phyloP scores from a whole-genome alignment of 1,140 invertebrate species.

The Drosophila sulfurigaster region DNA sequence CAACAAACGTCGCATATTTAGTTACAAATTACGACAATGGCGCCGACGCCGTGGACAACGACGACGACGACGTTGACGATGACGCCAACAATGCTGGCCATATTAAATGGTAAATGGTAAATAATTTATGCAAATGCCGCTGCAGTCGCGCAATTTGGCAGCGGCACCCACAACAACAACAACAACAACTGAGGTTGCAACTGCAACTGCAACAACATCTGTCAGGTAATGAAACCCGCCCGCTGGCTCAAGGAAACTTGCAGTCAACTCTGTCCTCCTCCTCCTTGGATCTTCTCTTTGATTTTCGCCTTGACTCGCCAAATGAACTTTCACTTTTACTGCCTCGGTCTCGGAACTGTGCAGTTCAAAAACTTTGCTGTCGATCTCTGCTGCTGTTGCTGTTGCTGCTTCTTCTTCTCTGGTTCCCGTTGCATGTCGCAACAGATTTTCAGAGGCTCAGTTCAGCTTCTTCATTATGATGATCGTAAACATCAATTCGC shows the following conservation, averaged over 20 bases:
- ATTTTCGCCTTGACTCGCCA: constrained; percentile 77
- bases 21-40: constrained; percentile 82
- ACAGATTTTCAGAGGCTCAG: constrained; percentile 7
- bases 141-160: constrained; percentile 74
- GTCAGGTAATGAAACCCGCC: constrained; percentile 79
- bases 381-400: background rate
- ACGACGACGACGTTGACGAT: constrained; percentile 19
- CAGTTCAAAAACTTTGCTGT: background rate
- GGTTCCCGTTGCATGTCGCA: constrained; percentile 53
- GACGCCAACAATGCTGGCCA: constrained; percentile 69
- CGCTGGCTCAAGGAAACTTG: constrained; percentile 80
- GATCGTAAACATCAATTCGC: constrained; percentile 13
- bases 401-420: background rate
- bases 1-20: constrained; percentile 67
- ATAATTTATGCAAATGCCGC: constrained; percentile 83
- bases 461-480: background rate
- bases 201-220: constrained; percentile 19
- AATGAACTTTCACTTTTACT: constrained; percentile 84
- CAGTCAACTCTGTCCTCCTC: background rate
- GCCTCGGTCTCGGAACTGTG: background rate
- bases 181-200: constrained; percentile 24
- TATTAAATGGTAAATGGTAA: constrained; percentile 83
- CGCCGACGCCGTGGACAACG: constrained; percentile 34
- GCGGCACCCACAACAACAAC: constrained; percentile 66
- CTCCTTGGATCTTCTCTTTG: constrained; percentile 51